Evolutionary conservation across 1,140 invertebrate genomes (phyloP).

Genomic region (Zaprionus capensis): DNA sequence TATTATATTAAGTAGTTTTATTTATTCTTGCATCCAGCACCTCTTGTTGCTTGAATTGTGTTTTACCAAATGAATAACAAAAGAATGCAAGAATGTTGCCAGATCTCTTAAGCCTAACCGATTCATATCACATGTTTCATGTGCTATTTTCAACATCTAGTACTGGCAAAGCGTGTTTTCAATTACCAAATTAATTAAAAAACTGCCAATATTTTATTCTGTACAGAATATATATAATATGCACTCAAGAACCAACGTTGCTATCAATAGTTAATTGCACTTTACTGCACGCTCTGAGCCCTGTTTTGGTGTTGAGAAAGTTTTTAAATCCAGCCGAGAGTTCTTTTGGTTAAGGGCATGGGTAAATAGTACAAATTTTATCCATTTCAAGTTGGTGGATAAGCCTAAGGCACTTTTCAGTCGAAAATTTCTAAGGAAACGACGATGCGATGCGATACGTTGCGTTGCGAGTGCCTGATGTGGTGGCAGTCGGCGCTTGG

Average conservation of each 20-base stretch:
- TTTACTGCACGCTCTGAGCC: constrained; percentile 5
- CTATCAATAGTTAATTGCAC: constrained; percentile 35
- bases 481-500: constrained; percentile 58
- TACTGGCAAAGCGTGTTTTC: too few species aligned
- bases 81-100: too few species aligned
- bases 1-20: too few species aligned
- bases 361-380: constrained; percentile 19
- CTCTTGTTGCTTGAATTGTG: too few species aligned
- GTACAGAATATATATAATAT: background rate
- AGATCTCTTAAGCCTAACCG: too few species aligned
- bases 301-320: background rate
- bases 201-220: too few species aligned
- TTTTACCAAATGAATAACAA: too few species aligned
- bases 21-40: too few species aligned
- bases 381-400: constrained; percentile 45
- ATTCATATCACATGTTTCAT: too few species aligned
- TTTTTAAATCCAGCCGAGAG: background rate
- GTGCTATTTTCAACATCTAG: too few species aligned
- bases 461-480: constrained; percentile 29
- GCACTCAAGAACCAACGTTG: background rate
- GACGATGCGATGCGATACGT: constrained; percentile 11
- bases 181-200: too few species aligned
- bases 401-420: constrained; percentile 37
- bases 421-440: constrained; percentile 28
- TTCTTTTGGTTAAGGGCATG: background rate